Percentiles rank a stretch among this genome's conserved stretches.
phyloP scores from a whole-genome alignment of 2,797 vertebrate genomes.

The Vireo griseus region DNA sequence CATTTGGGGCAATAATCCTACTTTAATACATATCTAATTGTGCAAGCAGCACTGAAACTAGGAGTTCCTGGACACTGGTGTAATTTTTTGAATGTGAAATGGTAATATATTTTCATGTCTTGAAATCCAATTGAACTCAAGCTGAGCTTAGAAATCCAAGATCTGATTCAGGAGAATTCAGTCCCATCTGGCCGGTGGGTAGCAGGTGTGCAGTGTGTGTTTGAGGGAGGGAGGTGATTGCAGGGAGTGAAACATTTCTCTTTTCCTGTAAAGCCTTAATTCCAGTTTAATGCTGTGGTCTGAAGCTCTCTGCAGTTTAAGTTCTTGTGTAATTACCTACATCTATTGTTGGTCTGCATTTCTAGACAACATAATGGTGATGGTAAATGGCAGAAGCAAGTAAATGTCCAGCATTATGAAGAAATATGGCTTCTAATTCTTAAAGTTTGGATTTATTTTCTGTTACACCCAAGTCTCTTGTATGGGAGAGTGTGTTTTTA shows the following conservation, averaged over 20 bases:
- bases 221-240: background rate
- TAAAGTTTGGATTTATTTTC: conserved; percentile 50
- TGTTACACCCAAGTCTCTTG: background rate
- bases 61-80: background rate
- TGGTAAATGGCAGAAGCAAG: conserved; percentile 60
- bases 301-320: conserved; percentile 51
- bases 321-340: conserved; percentile 59
- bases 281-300: conserved; percentile 53
- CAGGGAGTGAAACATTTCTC: conserved; percentile 17
- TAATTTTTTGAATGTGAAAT: conserved; percentile 2
- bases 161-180: background rate
- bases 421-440: conserved; percentile 43
- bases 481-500: background rate
- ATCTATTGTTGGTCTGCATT: conserved; percentile 64
- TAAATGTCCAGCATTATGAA: conserved; percentile 52
- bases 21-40: background rate
- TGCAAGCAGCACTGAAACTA: background rate
- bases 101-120: conserved; percentile 13
- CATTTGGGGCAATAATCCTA: background rate
- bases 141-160: conserved; percentile 20
- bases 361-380: conserved; percentile 51
- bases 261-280: conserved; percentile 53
- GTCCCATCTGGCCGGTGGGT: conserved; percentile 20
- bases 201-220: conserved; percentile 34
- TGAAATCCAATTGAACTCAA: conserved; percentile 27